These are phyloP conservation scores for Acrobasis suavella DNA, from an alignment of 2,888 invertebrate species.

Conservation along the genomic window DNA sequence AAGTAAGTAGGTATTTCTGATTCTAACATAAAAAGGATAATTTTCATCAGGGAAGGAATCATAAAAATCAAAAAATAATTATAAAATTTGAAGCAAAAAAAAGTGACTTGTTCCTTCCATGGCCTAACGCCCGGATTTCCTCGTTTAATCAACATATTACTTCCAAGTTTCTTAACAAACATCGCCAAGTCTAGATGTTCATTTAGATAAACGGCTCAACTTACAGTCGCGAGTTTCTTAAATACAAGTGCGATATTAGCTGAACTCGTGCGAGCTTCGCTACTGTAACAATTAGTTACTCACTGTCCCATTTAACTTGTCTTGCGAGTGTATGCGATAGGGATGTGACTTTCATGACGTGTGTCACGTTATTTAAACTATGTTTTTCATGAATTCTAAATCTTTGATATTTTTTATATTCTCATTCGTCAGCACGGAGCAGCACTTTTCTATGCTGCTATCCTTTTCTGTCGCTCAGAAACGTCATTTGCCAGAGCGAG, in stretches of 20 bases:
- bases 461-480: too few species aligned
- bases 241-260: conserved; percentile 16
- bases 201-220: conserved; percentile 16
- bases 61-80: neutral
- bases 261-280: conserved; percentile 37
- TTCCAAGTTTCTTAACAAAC: conserved; percentile 3
- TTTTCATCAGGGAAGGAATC: too few species aligned
- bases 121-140: neutral
- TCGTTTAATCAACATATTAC: conserved; percentile 13
- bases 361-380: too few species aligned
- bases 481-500: too few species aligned
- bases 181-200: conserved; percentile 1
- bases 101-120: neutral
- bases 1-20: too few species aligned
- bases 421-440: too few species aligned
- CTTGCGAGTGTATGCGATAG: conserved; percentile 21
- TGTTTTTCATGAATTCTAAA: too few species aligned
- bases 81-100: neutral
- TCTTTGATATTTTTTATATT: too few species aligned
- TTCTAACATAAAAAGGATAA: too few species aligned
- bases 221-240: conserved; percentile 14
- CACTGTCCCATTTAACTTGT: conserved; percentile 56
- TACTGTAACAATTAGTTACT: conserved; percentile 52
- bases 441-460: too few species aligned
- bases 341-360: conserved; percentile 1